Conservation (phyloP, 2,113 vertebrate genomes). For the Suricata suricatta region DNA sequence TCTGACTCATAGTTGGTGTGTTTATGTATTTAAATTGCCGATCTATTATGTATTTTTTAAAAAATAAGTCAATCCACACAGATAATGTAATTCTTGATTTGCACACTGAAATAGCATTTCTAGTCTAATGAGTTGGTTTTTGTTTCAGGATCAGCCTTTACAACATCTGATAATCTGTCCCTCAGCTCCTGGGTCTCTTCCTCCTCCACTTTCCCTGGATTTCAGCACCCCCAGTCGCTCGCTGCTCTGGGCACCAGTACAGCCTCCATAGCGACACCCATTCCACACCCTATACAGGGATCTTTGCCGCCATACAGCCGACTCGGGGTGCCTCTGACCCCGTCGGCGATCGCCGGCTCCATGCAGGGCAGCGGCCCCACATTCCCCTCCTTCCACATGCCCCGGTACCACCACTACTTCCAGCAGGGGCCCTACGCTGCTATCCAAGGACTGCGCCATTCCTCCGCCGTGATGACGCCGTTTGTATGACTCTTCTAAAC, state of each 20-base stretch:
- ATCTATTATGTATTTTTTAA: not conserved
- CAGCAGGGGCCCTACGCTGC: slow-evolving; percentile 99
- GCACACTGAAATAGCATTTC: not conserved
- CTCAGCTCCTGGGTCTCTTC: slow-evolving; percentile 98
- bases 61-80: not conserved
- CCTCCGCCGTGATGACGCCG: slow-evolving; percentile 97
- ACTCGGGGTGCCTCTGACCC: slow-evolving; percentile 94
- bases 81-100: not conserved
- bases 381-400: slow-evolving; percentile 99
- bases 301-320: slow-evolving; percentile 95
- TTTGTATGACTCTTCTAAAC: slow-evolving; percentile 92
- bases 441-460: slow-evolving; percentile 98
- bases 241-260: slow-evolving; percentile 91
- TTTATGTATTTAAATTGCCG: not conserved
- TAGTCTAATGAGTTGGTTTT: slow-evolving; percentile 56
- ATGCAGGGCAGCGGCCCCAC: slow-evolving; percentile 96
- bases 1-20: not conserved
- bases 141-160: slow-evolving; percentile 94
- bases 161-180: slow-evolving; percentile 95
- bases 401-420: slow-evolving; percentile 98
- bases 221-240: slow-evolving; percentile 96
- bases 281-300: slow-evolving; percentile 96
- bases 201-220: slow-evolving; percentile 94
- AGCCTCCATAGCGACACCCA: slow-evolving; percentile 89
- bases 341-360: slow-evolving; percentile 91